Percentiles rank a stretch among this genome's conserved stretches.
Evolutionary conservation across 2,888 invertebrate genomes (phyloP).

Genomic region (Mythimna loreyi): DNA sequence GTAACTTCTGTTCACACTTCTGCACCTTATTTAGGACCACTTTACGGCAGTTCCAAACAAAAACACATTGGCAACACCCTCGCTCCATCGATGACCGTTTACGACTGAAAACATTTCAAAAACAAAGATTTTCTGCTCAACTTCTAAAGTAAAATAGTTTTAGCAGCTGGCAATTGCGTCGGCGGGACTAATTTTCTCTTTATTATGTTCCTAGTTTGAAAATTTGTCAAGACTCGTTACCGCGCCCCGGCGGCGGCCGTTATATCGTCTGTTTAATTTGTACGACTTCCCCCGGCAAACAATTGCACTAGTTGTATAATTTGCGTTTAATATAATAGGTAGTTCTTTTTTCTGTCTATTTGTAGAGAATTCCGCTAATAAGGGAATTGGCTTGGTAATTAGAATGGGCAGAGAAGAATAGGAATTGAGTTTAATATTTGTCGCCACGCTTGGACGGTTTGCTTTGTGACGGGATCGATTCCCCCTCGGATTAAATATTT

Average conservation of each 20-base stretch:
- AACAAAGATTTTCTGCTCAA: constrained; percentile 45
- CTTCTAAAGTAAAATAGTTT: constrained; percentile 51
- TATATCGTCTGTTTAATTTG: constrained; percentile 61
- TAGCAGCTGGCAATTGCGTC: constrained; percentile 53
- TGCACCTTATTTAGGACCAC: background rate
- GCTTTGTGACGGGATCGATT: no score
- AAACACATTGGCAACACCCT: constrained; percentile 31
- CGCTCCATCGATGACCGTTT: constrained; percentile 20
- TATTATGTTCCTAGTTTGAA: constrained; percentile 73
- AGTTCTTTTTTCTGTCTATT: constrained; percentile 11
- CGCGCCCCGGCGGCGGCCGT: constrained; percentile 51
- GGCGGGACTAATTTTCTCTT: constrained; percentile 73
- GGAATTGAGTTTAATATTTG: no score
- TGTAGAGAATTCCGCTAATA: background rate
- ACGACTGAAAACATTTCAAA: constrained; percentile 34
- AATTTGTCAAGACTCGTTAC: constrained; percentile 80
- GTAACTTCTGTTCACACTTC: background rate
- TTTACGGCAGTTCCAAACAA: constrained; percentile 14
- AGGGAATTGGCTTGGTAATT: background rate
- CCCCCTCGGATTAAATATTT: no score
- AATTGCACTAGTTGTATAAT: constrained; percentile 46
- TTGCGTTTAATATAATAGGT: constrained; percentile 27
- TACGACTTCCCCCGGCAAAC: constrained; percentile 48
- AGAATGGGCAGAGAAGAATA: background rate
- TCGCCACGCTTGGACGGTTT: no score